A percentile compares a stretch with the other conserved stretches of the same genome.
phyloP scores from a whole-genome alignment of 2,113 vertebrate species.

The Cyanoliseus patagonus region DNA sequence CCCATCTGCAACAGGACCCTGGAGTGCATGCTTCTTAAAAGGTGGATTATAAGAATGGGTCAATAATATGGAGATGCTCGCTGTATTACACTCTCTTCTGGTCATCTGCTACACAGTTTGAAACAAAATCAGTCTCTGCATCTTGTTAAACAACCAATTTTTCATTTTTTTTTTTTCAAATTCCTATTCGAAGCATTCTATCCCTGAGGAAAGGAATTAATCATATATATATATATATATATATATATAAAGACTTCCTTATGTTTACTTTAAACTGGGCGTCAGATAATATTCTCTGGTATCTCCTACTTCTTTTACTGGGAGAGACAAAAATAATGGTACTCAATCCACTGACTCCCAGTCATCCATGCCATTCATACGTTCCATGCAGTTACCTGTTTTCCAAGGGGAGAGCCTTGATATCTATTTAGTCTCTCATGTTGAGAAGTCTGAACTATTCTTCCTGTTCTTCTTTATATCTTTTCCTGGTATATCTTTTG shows the following conservation, averaged over 20 bases:
- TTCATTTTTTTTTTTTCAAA: not conserved
- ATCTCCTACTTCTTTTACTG: not conserved
- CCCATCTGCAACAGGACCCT: not conserved
- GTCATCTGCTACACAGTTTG: not conserved
- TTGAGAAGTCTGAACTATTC: not conserved
- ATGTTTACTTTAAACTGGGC: not conserved
- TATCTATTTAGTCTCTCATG: not conserved
- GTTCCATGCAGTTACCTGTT: not conserved
- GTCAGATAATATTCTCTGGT: not conserved
- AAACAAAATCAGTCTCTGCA: not conserved
- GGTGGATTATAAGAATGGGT: not conserved
- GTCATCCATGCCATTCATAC: not conserved
- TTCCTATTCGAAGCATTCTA: not conserved
- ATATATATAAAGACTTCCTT: not conserved
- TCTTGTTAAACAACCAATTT: not conserved
- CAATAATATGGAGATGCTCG: not conserved
- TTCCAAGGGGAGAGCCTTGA: not conserved
- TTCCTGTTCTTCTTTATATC: not conserved
- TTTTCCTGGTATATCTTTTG: not conserved
- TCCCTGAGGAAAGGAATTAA: not conserved
- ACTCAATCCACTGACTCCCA: not conserved
- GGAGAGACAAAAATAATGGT: not conserved
- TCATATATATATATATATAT: no score
- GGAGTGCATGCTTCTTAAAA: not conserved
- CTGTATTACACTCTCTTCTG: not conserved